Evolutionary conservation across 2,113 vertebrate species (phyloP).

Genomic region (Tragulus kanchil): DNA sequence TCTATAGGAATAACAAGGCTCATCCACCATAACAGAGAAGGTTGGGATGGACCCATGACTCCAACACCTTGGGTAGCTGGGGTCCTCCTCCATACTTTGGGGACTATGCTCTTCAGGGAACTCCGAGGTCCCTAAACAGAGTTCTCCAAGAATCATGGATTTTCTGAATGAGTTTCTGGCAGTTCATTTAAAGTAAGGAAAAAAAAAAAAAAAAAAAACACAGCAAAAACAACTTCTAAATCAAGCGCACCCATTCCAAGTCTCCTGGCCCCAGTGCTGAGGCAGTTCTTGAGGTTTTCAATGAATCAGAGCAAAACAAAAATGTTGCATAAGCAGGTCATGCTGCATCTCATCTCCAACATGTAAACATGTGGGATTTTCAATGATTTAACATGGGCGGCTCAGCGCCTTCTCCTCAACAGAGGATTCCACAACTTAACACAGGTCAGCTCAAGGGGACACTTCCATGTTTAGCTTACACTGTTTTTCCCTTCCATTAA

Average conservation of each 20-base stretch:
- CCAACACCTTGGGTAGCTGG: not conserved
- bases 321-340: not conserved
- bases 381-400: rapidly evolving
- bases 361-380: not conserved
- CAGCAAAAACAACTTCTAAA: not conserved
- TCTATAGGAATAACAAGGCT: not conserved
- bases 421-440: not conserved
- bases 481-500: not conserved
- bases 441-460: not conserved
- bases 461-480: not conserved
- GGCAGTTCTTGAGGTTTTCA: not conserved
- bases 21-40: not conserved
- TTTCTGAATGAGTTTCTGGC: not conserved
- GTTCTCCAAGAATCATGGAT: rapidly evolving
- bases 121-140: not conserved
- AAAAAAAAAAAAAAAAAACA: not conserved
- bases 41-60: rapidly evolving
- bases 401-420: not conserved
- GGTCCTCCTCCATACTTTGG: rapidly evolving
- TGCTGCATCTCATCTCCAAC: not conserved
- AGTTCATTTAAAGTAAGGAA: not conserved
- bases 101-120: rapidly evolving
- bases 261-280: not conserved
- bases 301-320: constrained; percentile 33
- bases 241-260: not conserved